Base-by-base conservation (phyloP, 2,888 invertebrate genomes). In the Amorpha juglandis region DNA sequence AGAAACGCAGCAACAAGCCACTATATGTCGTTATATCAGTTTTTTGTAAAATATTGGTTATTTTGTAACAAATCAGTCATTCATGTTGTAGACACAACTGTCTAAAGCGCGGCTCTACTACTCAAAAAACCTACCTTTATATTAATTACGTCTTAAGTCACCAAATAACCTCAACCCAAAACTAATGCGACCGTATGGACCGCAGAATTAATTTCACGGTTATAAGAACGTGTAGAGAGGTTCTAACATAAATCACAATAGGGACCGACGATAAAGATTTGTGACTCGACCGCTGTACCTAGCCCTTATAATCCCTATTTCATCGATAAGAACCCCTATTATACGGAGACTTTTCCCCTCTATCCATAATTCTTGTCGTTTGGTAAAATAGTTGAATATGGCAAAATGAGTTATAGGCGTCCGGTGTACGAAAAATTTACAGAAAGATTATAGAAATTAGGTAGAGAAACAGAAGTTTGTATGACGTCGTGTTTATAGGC, bases 191-290 rank as follows among this genome's bases (percentile, higher is more conserved):
- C 8, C 35, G 48, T 51, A 53, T 9, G 8, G 50, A 1, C 9
- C 2, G 42, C 4, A 16, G 51, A 52, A 42, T 52, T 64, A 52
- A n/a, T 42, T 66, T 66, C 51, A 66, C 63, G 58, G 38, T 19
- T 58, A 58, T 42, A 58, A 58, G 58, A 19, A 58, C 58, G 38
- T 33, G 19, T 16, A 33, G 47, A 51, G 52, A 53, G 45, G 64
- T 55, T 19, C 47, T 1, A 9, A 27, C 27, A 48, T 65, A 58
- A 65, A 50, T 65, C 63, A 63, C 63, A 63, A 63, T 63, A 50
- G 63, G 63, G 45, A 21, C 12, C 45, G n/a, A 11, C 77, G 81
- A 84, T 83, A 81, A 81, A 83, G 85, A 85, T 84, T 86, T 83
- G 85, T 82, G 81, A 78, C 78, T 76, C 68, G 67, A 67, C 74